Percentiles rank a stretch among this genome's conserved stretches.
Conservation (phyloP, 2,888 invertebrate species). For the Pristionchus arcanus region DNA sequence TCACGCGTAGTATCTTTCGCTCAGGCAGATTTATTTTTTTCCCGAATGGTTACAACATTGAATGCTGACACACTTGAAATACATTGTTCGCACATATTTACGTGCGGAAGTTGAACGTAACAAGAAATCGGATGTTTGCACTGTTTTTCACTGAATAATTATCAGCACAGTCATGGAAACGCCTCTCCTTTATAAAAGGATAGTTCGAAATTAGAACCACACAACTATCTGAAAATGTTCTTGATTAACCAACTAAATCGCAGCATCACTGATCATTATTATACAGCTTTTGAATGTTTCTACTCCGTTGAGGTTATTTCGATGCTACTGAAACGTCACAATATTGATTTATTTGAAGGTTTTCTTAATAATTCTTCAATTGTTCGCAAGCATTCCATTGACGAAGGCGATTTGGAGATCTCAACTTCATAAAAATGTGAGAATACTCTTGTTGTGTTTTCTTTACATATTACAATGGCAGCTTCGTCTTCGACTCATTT, state of each 20-base stretch:
- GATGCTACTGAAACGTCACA: too few relatives aligned
- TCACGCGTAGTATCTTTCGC: neutral
- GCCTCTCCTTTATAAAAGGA: too few relatives aligned
- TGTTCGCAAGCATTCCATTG: neutral
- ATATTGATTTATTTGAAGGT: neutral
- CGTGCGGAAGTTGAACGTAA: too few relatives aligned
- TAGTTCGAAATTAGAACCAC: neutral
- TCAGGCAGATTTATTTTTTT: neutral
- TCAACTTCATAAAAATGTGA: neutral
- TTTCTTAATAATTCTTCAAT: neutral
- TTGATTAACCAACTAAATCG: neutral
- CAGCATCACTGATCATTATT: neutral
- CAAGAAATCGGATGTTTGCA: too few relatives aligned
- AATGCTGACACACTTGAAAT: too few relatives aligned
- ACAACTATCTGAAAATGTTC: neutral
- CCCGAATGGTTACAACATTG: too few relatives aligned
- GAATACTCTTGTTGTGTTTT: neutral
- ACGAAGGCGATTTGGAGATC: neutral
- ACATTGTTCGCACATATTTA: too few relatives aligned
- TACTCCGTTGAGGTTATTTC: neutral
- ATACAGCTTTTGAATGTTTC: neutral
- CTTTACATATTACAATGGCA: neutral
- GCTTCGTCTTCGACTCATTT: neutral
- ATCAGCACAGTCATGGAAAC: too few relatives aligned
- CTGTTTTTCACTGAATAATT: too few relatives aligned